These are phyloP conservation scores for Propsilocerus akamusi DNA, from an alignment of 1,140 invertebrate genomes.

Conservation along the genomic window DNA sequence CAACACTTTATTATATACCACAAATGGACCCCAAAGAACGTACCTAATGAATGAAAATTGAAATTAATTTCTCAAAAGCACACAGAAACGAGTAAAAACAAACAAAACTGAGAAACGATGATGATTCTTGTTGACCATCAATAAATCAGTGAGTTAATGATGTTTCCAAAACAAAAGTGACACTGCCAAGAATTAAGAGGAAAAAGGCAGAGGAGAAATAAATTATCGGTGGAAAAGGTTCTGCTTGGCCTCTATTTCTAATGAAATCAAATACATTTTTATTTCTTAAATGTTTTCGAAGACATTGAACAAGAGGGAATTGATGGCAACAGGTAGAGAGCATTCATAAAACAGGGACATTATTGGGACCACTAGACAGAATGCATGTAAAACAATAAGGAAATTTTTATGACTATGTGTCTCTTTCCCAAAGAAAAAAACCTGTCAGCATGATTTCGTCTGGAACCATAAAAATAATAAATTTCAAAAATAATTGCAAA, in stretches of 20 bases:
- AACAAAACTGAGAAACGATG: neutral
- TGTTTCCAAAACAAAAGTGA: slow-evolving; percentile 2
- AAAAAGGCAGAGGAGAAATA: neutral
- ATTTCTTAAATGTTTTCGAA: neutral
- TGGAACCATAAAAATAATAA: too few relatives aligned
- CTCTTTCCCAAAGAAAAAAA: neutral
- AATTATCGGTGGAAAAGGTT: neutral
- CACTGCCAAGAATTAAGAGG: neutral
- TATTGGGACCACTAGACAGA: neutral
- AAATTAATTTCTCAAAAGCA: slow-evolving; percentile 9
- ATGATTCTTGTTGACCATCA: neutral
- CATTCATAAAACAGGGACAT: neutral
- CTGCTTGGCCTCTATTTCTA: too few relatives aligned
- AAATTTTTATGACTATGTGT: neutral
- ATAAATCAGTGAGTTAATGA: slow-evolving; percentile 1
- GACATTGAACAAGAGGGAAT: neutral
- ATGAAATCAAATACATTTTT: too few relatives aligned
- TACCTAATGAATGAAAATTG: slow-evolving; percentile 9
- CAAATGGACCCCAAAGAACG: too few relatives aligned
- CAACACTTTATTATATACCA: too few relatives aligned
- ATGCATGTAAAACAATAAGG: neutral
- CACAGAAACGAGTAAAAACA: neutral
- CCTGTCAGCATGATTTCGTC: slow-evolving; percentile 1
- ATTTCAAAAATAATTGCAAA: too few relatives aligned
- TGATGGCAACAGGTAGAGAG: neutral